phyloP scores from a whole-genome alignment of 2,888 invertebrate species.

The Cheilosia variabilis region DNA sequence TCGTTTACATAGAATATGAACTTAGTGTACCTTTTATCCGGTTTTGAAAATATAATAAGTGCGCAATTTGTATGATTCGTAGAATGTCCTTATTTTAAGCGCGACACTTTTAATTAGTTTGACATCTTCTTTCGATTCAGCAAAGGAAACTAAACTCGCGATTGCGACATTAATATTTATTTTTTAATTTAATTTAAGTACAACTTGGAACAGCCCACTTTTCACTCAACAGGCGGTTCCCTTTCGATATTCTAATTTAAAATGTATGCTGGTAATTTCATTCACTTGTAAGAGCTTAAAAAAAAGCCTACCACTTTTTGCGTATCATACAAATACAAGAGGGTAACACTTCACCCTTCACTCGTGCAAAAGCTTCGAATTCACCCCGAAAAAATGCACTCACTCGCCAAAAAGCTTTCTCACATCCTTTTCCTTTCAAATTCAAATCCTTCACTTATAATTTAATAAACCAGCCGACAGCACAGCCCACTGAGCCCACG shows the following conservation, averaged over 20 bases:
- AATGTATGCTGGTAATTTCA: not conserved
- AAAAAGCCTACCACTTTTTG: constrained; percentile 23
- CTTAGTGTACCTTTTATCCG: no score
- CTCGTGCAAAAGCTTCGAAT: constrained; percentile 12
- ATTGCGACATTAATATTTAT: not conserved
- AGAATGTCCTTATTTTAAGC: no score
- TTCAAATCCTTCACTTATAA: not conserved
- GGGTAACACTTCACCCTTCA: not conserved
- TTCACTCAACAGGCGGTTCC: not conserved
- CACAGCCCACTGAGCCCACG: constrained; percentile 37
- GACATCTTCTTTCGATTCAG: no score
- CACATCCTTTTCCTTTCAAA: constrained; percentile 5
- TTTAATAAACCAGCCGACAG: constrained; percentile 7
- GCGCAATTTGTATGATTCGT: no score
- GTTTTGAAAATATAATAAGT: no score
- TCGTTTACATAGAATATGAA: no score
- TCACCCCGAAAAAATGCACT: not conserved
- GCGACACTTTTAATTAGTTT: no score
- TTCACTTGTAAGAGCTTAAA: not conserved
- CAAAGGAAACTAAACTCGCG: no score
- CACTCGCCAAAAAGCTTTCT: constrained; percentile 6
- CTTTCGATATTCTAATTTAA: not conserved
- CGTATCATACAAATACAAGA: not conserved
- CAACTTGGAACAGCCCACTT: not conserved
- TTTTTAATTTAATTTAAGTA: not conserved